Base-by-base conservation (phyloP, 2,888 invertebrate species). In the Arctia plantaginis region DNA sequence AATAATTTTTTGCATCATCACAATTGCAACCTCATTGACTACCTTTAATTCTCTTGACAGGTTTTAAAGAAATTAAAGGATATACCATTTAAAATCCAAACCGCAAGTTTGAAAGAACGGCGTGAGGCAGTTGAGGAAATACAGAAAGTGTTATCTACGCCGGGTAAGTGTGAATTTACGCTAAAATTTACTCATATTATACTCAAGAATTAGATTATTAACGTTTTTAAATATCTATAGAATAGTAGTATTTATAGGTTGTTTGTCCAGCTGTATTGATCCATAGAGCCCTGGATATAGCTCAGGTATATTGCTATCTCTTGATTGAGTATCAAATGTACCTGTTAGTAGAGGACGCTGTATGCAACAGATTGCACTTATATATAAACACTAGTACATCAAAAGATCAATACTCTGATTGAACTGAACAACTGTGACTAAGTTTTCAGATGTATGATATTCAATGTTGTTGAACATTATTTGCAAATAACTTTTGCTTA, bases 21-120 rank as follows among this genome's bases (percentile, higher is more conserved):
- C 77, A 80, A 76, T 51, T 74, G 68, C 77, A 71, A 64, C 51
- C 62, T 18, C 64, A 77, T 81, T 79, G 73, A 77, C 77, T 72
- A 85, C 75, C 68, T 33, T 77, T 79, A 44, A 76, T 78, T 89
- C 75, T 87, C 71, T 89, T 83, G 72, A 76, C 94, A 98, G 97
- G 94, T 97, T 84, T 93, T 96, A 83, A 97, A 96, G 93, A 97
- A 96, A 88, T 94, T 98, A 84, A 97, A 97, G 92, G 97, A 98
- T 95, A 95, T 98, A 88, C 97, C 97, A 75, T 96, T 96, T 90
- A 97, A 96, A 93, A 96, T 98, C 87, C 97, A 98, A 92, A 97
- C 97, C 87, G 96, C 97, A 82, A 97, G 97, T 93, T 94, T 97
- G 89, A 97, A 96, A 89, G 97, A 97, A 88, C 96, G 98, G 88